A percentile compares a stretch with the other conserved stretches of the same genome.
phyloP scores from a whole-genome alignment of 2,888 invertebrate genomes.

The Leptinotarsa tumamoca region DNA sequence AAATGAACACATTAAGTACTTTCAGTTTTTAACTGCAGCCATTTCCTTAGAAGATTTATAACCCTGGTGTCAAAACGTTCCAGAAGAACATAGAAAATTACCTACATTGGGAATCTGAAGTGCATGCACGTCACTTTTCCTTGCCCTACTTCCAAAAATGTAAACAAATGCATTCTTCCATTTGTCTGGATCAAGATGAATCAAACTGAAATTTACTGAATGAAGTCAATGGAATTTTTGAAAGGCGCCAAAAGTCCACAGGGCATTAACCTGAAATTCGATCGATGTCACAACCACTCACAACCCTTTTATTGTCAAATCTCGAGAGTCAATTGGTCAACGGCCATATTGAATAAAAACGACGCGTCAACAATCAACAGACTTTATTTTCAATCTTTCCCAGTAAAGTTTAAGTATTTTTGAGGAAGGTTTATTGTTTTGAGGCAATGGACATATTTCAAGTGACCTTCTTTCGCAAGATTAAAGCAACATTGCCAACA shows the following conservation, averaged over 20 bases:
- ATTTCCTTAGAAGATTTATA: not conserved
- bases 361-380: slow-evolving; percentile 19
- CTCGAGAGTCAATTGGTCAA: slow-evolving; percentile 10
- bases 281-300: slow-evolving; percentile 31
- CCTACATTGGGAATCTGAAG: not conserved
- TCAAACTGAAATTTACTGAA: not conserved
- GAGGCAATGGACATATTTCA: not conserved
- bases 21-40: not conserved
- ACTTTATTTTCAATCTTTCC: not conserved
- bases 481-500: not conserved
- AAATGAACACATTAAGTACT: not conserved
- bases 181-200: not conserved
- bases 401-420: not conserved
- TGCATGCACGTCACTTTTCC: slow-evolving; percentile 16
- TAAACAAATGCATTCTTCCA: slow-evolving; percentile 19
- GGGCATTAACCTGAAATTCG: slow-evolving; percentile 36
- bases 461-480: not conserved
- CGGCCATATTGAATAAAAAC: slow-evolving; percentile 21
- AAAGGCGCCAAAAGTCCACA: slow-evolving; percentile 35
- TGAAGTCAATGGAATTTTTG: not conserved
- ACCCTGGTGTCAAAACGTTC: not conserved
- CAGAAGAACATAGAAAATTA: not conserved
- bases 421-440: not conserved
- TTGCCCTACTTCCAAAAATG: slow-evolving; percentile 15
- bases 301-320: slow-evolving; percentile 14